Conservation (phyloP, 2,797 vertebrate species). For the Rhinella marina region DNA sequence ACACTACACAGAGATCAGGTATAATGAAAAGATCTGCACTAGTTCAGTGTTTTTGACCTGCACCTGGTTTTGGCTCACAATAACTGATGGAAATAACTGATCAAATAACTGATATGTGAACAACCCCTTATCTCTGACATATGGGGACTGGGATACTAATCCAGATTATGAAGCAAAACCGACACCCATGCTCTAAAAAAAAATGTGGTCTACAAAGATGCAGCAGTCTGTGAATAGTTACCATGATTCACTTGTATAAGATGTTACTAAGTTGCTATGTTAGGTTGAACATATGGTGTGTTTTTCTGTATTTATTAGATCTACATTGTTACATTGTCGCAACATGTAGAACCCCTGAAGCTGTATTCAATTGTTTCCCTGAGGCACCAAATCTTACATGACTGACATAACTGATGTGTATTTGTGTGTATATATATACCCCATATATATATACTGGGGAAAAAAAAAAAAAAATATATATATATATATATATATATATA, state of each 20-base stretch:
- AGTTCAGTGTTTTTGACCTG: too few relatives aligned
- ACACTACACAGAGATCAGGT: too few relatives aligned
- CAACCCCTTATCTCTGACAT: neutral
- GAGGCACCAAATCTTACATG: conserved; percentile 10
- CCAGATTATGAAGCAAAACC: neutral
- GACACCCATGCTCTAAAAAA: neutral
- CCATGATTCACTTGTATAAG: neutral
- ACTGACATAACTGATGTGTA: conserved; percentile 1
- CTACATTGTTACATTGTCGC: neutral
- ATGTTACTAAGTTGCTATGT: neutral
- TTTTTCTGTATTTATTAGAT: conserved; percentile 11
- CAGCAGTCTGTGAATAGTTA: neutral
- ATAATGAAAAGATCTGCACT: too few relatives aligned
- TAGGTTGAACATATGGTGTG: neutral
- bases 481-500: too few relatives aligned
- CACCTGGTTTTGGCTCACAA: too few relatives aligned
- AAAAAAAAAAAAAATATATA: too few relatives aligned
- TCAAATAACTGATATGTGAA: too few relatives aligned
- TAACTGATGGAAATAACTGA: too few relatives aligned
- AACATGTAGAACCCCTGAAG: conserved; percentile 1
- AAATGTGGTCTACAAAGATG: neutral
- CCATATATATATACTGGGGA: too few relatives aligned
- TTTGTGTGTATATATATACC: neutral
- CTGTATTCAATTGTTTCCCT: neutral
- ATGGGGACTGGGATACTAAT: neutral